A percentile compares a stretch with the other conserved stretches of the same genome.
These are phyloP conservation scores for Ophonus ardosiacus DNA, from an alignment of 2,888 invertebrate genomes.

Conservation along the genomic window DNA sequence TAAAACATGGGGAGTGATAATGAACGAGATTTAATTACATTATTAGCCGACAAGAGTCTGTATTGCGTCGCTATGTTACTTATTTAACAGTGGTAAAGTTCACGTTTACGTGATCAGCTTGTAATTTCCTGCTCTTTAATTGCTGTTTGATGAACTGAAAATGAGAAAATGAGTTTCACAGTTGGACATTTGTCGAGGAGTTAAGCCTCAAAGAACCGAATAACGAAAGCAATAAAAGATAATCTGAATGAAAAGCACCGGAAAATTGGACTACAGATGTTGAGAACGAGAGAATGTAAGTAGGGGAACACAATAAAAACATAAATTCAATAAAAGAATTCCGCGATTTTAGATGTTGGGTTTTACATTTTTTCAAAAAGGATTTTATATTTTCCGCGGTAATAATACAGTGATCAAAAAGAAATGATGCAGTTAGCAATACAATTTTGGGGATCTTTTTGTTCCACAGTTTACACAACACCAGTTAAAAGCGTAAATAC, in stretches of 20 bases:
- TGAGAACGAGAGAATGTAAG: background rate
- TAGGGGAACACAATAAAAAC: background rate
- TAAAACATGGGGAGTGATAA: background rate
- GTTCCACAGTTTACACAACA: too few species aligned
- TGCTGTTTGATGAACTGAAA: constrained; percentile 19
- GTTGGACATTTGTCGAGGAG: background rate
- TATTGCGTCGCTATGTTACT: background rate
- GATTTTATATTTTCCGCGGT: too few species aligned
- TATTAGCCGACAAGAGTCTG: background rate
- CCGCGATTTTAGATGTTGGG: too few species aligned
- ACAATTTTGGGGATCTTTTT: too few species aligned
- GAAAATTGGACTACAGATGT: background rate
- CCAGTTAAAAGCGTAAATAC: too few species aligned
- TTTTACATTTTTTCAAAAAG: too few species aligned
- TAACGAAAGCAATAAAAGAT: background rate
- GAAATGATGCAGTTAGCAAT: too few species aligned
- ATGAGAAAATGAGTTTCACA: constrained; percentile 32
- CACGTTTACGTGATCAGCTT: constrained; percentile 1
- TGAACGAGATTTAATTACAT: constrained; percentile 30
- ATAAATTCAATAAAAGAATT: background rate
- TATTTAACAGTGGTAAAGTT: background rate
- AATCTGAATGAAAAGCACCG: background rate
- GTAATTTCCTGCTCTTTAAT: constrained; percentile 40
- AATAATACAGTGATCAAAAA: too few species aligned
- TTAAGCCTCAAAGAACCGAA: background rate